Conservation (phyloP, 2,888 invertebrate genomes). For the Dascillus cervinus region DNA sequence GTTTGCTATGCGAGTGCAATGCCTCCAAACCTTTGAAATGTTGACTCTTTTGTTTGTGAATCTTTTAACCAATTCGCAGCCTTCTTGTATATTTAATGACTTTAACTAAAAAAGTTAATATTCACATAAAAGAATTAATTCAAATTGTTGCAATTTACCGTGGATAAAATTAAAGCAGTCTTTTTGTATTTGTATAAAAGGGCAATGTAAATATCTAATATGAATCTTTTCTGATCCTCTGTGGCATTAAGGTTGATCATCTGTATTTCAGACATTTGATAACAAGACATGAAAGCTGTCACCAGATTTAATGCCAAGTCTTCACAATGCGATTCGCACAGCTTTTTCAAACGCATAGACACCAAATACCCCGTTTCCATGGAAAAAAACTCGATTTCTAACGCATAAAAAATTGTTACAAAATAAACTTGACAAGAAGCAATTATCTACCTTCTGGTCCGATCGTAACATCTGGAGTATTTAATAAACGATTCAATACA, state of each 20-base stretch:
- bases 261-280: constrained; percentile 32
- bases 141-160: constrained; percentile 9
- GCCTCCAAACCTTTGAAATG: constrained; percentile 49
- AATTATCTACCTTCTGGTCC: constrained; percentile 31
- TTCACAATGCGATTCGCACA: constrained; percentile 55
- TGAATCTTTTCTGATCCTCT: constrained; percentile 48
- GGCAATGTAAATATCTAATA: constrained; percentile 53
- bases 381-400: constrained; percentile 45
- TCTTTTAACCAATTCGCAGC: constrained; percentile 48
- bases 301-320: constrained; percentile 53
- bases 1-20: constrained; percentile 48
- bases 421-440: no score
- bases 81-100: constrained; percentile 47
- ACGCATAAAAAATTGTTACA: background rate
- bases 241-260: constrained; percentile 37
- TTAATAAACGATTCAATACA: constrained; percentile 31
- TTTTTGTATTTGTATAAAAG: constrained; percentile 40
- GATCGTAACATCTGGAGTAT: constrained; percentile 31
- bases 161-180: constrained; percentile 13
- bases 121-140: constrained; percentile 2
- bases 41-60: constrained; percentile 43
- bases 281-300: constrained; percentile 42
- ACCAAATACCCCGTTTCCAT: constrained; percentile 51
- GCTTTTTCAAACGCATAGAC: constrained; percentile 51
- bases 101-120: constrained; percentile 43